These are phyloP conservation scores for Poeciliopsis turneri DNA, from an alignment of 2,797 vertebrate genomes.

Conservation along the genomic window DNA sequence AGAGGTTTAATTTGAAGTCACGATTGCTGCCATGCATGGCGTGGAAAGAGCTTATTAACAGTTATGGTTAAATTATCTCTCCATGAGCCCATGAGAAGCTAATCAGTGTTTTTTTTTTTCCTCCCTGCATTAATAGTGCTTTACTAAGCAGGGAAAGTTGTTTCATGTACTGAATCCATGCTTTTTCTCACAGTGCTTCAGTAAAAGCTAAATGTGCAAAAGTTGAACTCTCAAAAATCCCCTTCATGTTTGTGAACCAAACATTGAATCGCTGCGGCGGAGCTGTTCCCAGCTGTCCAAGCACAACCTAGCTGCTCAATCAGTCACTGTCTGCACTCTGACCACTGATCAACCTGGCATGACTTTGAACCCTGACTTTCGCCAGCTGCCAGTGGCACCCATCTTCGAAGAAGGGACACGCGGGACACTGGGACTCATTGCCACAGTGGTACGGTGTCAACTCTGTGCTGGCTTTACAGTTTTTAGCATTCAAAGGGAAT, in stretches of 20 bases:
- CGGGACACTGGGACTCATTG: constrained; percentile 33
- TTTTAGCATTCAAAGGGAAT: constrained; percentile 71
- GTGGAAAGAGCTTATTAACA: constrained; percentile 50
- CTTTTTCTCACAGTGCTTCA: constrained; percentile 2
- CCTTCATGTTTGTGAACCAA: constrained; percentile 53
- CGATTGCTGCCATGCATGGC: constrained; percentile 16
- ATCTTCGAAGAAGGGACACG: constrained; percentile 45
- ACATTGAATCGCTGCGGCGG: constrained; percentile 41
- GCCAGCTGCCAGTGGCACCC: constrained; percentile 72
- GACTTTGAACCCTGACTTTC: constrained; percentile 70
- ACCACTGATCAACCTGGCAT: constrained; percentile 66
- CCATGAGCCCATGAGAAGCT: constrained; percentile 37
- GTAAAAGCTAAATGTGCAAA: constrained; percentile 26
- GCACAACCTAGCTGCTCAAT: constrained; percentile 33
- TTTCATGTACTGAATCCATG: neutral
- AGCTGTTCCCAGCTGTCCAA: constrained; percentile 44
- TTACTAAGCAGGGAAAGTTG: constrained; percentile 19
- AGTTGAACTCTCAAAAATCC: constrained; percentile 41
- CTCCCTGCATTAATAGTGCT: neutral
- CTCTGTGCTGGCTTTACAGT: constrained; percentile 66
- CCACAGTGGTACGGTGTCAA: constrained; percentile 59
- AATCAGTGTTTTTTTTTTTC: constrained; percentile 4
- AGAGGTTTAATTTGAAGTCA: constrained; percentile 41
- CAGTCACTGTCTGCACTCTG: constrained; percentile 22
- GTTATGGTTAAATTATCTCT: constrained; percentile 68